Conservation (phyloP, 2,797 vertebrate species). For the Cossypha dichroa region DNA sequence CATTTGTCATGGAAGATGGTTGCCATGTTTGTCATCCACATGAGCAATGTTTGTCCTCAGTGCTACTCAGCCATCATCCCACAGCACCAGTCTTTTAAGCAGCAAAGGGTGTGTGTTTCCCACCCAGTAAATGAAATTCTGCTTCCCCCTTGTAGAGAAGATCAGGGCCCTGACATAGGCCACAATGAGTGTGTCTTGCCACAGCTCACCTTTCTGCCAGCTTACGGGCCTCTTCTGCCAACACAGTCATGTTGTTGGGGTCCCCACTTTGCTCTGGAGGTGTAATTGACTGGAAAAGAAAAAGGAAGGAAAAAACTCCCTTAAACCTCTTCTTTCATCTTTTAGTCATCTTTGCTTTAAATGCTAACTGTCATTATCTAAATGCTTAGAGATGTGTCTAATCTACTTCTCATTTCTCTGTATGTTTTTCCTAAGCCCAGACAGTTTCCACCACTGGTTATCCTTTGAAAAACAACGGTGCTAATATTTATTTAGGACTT, state of each 20-base stretch:
- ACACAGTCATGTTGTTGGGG: conserved; percentile 95
- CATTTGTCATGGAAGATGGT: not conserved
- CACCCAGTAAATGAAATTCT: not conserved
- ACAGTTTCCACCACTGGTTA: not conserved
- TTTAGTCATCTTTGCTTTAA: conserved; percentile 4
- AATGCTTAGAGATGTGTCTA: not conserved
- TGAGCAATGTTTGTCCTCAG: fast-evolving
- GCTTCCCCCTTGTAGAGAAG: not conserved
- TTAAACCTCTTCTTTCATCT: not conserved
- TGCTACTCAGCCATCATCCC: not conserved
- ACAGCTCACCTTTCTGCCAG: conserved; percentile 88
- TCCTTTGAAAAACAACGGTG: not conserved
- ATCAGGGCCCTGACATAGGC: fast-evolving
- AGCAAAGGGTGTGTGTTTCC: fast-evolving
- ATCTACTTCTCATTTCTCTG: not conserved
- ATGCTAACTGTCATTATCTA: conserved; percentile 1
- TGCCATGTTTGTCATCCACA: not conserved
- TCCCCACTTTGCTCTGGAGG: conserved; percentile 83
- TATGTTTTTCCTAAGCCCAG: not conserved
- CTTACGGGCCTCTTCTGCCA: conserved; percentile 92
- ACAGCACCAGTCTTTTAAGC: not conserved
- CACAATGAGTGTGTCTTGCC: not conserved
- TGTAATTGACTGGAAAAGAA: conserved; percentile 84
- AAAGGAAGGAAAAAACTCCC: not conserved
- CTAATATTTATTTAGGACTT: not conserved